These are phyloP conservation scores for Heliconius hermathena DNA, from an alignment of 1,140 invertebrate species.

Conservation along the genomic window DNA sequence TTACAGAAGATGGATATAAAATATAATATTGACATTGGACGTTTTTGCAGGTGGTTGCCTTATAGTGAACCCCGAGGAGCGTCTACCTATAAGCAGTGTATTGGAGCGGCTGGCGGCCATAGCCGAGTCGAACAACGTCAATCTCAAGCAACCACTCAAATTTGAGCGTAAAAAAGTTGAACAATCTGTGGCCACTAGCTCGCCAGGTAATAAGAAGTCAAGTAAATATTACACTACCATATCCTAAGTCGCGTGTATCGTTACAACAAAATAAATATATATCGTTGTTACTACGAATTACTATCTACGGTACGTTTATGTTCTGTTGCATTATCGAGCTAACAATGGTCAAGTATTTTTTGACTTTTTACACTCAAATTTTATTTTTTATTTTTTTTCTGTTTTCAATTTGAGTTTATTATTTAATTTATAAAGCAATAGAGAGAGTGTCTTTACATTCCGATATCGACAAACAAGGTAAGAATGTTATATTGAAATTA, in stretches of 20 bases:
- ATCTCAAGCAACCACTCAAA: slow-evolving; percentile 88
- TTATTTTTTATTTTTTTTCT: slow-evolving; percentile 62
- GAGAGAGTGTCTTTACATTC: slow-evolving; percentile 70
- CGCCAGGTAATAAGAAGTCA: slow-evolving; percentile 83
- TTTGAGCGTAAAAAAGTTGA: slow-evolving; percentile 85
- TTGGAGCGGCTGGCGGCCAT: slow-evolving; percentile 93
- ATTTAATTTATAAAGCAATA: slow-evolving; percentile 53
- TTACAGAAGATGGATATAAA: not conserved
- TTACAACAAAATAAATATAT: slow-evolving; percentile 18
- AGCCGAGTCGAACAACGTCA: slow-evolving; percentile 90
- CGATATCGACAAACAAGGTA: slow-evolving; percentile 77
- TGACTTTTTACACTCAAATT: slow-evolving; percentile 83
- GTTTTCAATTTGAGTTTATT: slow-evolving; percentile 63
- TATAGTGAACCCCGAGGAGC: slow-evolving; percentile 89
- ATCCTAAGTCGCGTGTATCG: slow-evolving; percentile 62
- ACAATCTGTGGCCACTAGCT: slow-evolving; percentile 83
- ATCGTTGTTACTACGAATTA: slow-evolving; percentile 43
- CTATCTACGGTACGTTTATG: slow-evolving; percentile 61
- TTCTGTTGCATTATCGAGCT: slow-evolving; percentile 80
- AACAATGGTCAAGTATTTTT: slow-evolving; percentile 82
- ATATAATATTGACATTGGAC: slow-evolving; percentile 17
- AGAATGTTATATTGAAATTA: slow-evolving; percentile 60
- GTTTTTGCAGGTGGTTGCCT: slow-evolving; percentile 88
- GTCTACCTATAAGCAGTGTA: slow-evolving; percentile 89
- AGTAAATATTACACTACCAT: slow-evolving; percentile 84